Percentiles rank a stretch among this genome's conserved stretches.
phyloP scores from a whole-genome alignment of 2,888 invertebrate genomes.

The Norana najaformis region DNA sequence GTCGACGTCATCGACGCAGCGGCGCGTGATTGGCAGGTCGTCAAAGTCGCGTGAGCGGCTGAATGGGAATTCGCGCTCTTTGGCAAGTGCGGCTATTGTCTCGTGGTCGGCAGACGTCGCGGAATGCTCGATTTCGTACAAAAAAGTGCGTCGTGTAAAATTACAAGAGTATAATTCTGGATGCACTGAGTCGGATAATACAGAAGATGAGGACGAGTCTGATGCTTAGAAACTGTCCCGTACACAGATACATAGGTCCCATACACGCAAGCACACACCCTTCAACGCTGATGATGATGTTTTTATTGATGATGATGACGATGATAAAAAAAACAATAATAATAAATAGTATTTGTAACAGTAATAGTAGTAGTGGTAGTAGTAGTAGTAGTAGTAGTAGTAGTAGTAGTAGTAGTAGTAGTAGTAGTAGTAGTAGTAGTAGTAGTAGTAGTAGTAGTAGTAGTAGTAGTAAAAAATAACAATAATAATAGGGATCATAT shows the following conservation, averaged over 20 bases:
- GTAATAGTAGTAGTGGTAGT: not conserved
- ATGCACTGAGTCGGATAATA: not conserved
- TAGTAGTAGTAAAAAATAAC: too few species aligned
- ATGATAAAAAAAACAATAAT: too few species aligned
- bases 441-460: too few species aligned
- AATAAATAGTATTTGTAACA: too few species aligned
- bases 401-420: not conserved
- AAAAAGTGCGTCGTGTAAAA: not conserved
- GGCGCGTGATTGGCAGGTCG: constrained; percentile 10
- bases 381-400: not conserved
- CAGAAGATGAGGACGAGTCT: not conserved
- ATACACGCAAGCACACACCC: not conserved
- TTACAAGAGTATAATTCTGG: not conserved
- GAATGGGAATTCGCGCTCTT: not conserved
- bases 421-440: not conserved
- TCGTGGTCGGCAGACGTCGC: not conserved
- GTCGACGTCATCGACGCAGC: not conserved
- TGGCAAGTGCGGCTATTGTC: not conserved
- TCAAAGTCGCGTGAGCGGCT: not conserved
- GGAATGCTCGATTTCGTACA: not conserved
- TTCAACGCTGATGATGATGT: not conserved
- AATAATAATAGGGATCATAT: too few species aligned
- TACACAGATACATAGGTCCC: too few species aligned
- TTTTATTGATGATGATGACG: too few species aligned
- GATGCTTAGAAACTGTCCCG: not conserved